These are phyloP conservation scores for Nestor notabilis DNA, from an alignment of 2,113 vertebrate genomes.

Conservation along the genomic window DNA sequence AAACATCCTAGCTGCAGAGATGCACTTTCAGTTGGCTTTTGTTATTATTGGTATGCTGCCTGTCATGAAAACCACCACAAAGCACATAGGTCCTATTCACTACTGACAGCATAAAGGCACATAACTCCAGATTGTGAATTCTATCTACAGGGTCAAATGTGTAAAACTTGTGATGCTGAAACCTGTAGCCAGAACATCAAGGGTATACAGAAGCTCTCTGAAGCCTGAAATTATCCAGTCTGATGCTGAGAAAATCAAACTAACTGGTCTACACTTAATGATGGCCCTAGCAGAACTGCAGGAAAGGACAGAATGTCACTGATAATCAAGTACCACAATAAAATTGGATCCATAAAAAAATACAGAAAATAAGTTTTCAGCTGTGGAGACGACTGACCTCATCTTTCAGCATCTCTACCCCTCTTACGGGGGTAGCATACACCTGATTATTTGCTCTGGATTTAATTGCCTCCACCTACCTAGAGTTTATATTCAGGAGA, in stretches of 20 bases:
- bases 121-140: neutral
- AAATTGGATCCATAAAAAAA: neutral
- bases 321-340: neutral
- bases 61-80: neutral
- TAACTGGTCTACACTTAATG: neutral
- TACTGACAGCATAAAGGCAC: neutral
- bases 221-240: neutral
- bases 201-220: neutral
- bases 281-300: neutral
- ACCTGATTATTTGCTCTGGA: neutral
- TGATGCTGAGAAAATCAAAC: neutral
- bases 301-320: neutral
- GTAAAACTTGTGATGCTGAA: neutral
- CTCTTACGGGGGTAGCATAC: neutral
- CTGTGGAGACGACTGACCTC: neutral
- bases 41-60: neutral
- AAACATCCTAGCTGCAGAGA: neutral
- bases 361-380: neutral
- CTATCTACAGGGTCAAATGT: neutral
- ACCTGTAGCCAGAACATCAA: neutral
- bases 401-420: neutral
- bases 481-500: neutral
- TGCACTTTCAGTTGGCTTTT: neutral
- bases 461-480: neutral
- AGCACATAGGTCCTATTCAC: neutral